Conservation (phyloP, 2,888 invertebrate species). For the Catonia carolina region DNA sequence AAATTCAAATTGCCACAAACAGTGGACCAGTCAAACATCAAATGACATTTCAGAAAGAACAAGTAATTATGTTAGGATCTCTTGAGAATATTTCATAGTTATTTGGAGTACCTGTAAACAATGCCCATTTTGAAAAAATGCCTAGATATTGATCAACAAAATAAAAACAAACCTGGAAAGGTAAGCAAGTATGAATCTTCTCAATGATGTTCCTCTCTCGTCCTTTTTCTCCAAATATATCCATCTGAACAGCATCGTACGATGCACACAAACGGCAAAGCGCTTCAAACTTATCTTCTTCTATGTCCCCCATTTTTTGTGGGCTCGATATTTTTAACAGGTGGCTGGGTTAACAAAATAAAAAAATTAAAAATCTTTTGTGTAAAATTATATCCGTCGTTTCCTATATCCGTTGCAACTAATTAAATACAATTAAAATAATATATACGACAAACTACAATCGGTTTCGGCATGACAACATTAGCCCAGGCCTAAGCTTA, state of each 20-base stretch:
- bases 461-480: slow-evolving; percentile 1
- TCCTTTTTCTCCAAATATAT: slow-evolving; percentile 46
- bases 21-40: too few relatives aligned
- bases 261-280: slow-evolving; percentile 46
- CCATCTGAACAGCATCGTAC: slow-evolving; percentile 45
- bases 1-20: too few relatives aligned
- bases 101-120: too few relatives aligned
- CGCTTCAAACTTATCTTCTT: slow-evolving; percentile 45
- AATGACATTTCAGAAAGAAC: too few relatives aligned
- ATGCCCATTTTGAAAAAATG: too few relatives aligned
- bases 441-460: not conserved
- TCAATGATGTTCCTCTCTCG: slow-evolving; percentile 44
- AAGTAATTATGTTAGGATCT: too few relatives aligned
- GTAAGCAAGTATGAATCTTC: slow-evolving; percentile 45
- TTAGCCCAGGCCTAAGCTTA: not conserved
- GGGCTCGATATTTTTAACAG: not conserved
- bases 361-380: not conserved
- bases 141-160: too few relatives aligned
- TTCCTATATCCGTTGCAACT: not conserved
- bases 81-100: too few relatives aligned
- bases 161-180: slow-evolving; percentile 42
- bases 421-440: not conserved
- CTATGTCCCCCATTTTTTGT: slow-evolving; percentile 6
- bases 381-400: too few relatives aligned
- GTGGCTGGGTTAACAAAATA: slow-evolving; percentile 5